Percentiles rank a stretch among this genome's conserved stretches.
phyloP scores from a whole-genome alignment of 2,888 invertebrate genomes.

The Trachelus iudaicus region DNA sequence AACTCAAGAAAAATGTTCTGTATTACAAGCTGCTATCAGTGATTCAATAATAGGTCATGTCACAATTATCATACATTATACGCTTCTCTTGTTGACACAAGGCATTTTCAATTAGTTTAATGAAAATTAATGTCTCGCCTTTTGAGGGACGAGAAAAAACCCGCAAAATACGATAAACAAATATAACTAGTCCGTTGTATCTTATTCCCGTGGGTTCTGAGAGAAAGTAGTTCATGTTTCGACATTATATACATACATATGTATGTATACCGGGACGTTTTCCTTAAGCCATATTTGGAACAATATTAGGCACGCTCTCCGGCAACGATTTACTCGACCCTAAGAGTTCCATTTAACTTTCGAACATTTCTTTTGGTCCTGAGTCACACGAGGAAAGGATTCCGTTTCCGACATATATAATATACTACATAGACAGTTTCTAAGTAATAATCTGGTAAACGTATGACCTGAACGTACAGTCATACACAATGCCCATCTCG shows the following conservation, averaged over 20 bases:
- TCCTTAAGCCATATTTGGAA: slow-evolving; percentile 17
- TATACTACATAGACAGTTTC: neutral
- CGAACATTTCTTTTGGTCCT: neutral
- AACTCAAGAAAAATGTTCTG: neutral
- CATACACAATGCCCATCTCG: slow-evolving; percentile 2
- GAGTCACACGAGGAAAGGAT: neutral
- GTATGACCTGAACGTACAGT: neutral
- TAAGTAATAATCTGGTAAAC: neutral
- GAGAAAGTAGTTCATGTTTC: slow-evolving; percentile 19
- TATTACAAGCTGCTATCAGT: neutral
- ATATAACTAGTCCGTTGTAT: neutral
- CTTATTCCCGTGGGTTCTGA: neutral
- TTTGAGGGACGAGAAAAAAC: neutral
- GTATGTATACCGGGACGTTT: slow-evolving; percentile 4
- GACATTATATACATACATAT: slow-evolving; percentile 4
- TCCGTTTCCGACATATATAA: neutral
- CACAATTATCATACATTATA: neutral
- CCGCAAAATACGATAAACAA: neutral
- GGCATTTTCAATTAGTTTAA: neutral
- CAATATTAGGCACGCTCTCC: slow-evolving; percentile 8
- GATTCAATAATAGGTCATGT: neutral
- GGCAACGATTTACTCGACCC: neutral
- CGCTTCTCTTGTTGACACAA: neutral
- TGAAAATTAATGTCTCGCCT: neutral
- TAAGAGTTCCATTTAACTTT: neutral